A percentile compares a stretch with the other conserved stretches of the same genome.
Evolutionary conservation across 2,113 vertebrate genomes (phyloP).

Genomic region (Oxyruncus cristatus): DNA sequence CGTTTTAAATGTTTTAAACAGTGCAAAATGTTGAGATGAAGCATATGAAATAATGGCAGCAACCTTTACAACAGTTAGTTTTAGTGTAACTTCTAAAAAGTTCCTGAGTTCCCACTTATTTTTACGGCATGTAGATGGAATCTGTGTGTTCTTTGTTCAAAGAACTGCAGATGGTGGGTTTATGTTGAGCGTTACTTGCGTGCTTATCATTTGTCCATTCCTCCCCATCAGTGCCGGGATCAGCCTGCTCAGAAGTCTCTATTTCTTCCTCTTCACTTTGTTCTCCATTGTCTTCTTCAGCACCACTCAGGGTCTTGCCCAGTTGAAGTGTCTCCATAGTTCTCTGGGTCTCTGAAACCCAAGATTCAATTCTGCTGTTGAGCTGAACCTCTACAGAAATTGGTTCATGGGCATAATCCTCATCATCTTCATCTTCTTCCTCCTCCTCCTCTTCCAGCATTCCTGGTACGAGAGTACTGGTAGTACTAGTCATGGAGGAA

Average conservation of each 20-base stretch:
- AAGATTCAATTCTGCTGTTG: slow-evolving; percentile 94
- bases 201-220: slow-evolving; percentile 69
- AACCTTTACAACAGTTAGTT: slow-evolving; percentile 68
- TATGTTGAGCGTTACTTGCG: slow-evolving; percentile 11
- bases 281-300: slow-evolving; percentile 84
- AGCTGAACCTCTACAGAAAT: slow-evolving; percentile 91
- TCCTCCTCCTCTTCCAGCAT: slow-evolving; percentile 94
- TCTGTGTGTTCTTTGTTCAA: slow-evolving; percentile 54
- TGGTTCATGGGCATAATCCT: slow-evolving; percentile 88
- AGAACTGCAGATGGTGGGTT: slow-evolving; percentile 35
- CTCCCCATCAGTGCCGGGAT: slow-evolving; percentile 64
- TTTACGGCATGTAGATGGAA: slow-evolving; percentile 40
- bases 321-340: slow-evolving; percentile 96
- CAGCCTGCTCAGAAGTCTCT: slow-evolving; percentile 76
- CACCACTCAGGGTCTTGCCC: slow-evolving; percentile 85
- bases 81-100: slow-evolving; percentile 21
- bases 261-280: slow-evolving; percentile 85
- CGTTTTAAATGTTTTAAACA: slow-evolving; percentile 70
- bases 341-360: slow-evolving; percentile 91
- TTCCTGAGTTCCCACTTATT: slow-evolving; percentile 74
- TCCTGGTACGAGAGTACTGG: slow-evolving; percentile 94
- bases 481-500: slow-evolving; percentile 97
- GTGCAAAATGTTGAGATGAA: slow-evolving; percentile 81
- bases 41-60: slow-evolving; percentile 67
- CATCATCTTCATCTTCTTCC: slow-evolving; percentile 83